Percentiles rank a stretch among this genome's conserved stretches.
Evolutionary conservation across 2,797 vertebrate genomes (phyloP).

Genomic region (Peromyscus aztecus): DNA sequence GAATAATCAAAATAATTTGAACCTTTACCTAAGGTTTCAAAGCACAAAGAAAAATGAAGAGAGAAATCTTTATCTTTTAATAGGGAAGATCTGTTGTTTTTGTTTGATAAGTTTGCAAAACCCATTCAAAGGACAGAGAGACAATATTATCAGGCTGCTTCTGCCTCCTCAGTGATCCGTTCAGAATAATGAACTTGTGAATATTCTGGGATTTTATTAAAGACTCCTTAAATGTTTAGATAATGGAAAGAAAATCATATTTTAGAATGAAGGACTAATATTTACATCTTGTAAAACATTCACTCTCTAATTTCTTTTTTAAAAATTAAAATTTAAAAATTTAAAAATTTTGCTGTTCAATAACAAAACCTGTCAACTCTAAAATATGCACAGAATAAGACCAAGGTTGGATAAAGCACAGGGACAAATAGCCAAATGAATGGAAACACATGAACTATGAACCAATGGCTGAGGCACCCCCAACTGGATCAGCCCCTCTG

Average conservation of each 20-base stretch:
- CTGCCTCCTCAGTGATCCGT: background rate
- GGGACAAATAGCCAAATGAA: too few species aligned
- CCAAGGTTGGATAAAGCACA: too few species aligned
- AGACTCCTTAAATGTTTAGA: background rate
- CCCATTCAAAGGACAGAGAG: background rate
- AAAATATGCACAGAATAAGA: background rate
- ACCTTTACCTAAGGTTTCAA: constrained; percentile 26
- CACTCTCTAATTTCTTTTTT: background rate
- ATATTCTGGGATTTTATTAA: background rate
- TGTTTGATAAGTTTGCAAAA: background rate
- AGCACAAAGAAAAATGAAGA: background rate
- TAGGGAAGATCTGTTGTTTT: background rate
- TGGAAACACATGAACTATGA: too few species aligned
- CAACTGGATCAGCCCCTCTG: too few species aligned
- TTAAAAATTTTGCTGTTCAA: background rate
- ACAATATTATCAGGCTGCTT: background rate
- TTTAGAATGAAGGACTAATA: background rate
- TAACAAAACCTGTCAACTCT: background rate
- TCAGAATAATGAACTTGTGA: background rate
- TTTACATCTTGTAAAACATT: constrained; percentile 3
- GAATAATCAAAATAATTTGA: constrained; percentile 42
- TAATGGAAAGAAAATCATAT: background rate
- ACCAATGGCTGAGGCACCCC: too few species aligned
- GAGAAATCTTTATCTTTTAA: constrained; percentile 19
- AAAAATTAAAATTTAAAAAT: background rate